phyloP scores from a whole-genome alignment of 2,888 invertebrate species.

The Scotopteryx bipunctaria region DNA sequence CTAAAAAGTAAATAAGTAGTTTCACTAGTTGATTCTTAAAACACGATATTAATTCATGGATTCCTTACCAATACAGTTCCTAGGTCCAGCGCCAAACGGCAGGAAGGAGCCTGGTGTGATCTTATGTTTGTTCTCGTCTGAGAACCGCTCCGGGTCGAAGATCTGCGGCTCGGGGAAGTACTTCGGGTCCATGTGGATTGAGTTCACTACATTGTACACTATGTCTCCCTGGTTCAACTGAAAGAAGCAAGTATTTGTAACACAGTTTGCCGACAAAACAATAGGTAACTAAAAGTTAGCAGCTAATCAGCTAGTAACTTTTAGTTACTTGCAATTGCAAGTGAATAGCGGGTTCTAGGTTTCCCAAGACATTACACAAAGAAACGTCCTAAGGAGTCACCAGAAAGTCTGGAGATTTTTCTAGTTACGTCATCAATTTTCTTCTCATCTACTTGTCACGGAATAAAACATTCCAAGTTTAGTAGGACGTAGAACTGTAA shows the following conservation, averaged over 20 bases:
- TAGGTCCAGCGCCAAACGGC: constrained; percentile 82
- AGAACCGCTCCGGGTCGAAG: constrained; percentile 82
- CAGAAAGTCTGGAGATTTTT: not conserved
- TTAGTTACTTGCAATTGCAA: too few relatives aligned
- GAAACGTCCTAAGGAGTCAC: too few relatives aligned
- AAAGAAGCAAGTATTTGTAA: not conserved
- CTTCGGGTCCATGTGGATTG: constrained; percentile 63
- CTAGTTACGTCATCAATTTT: not conserved
- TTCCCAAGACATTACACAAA: too few relatives aligned
- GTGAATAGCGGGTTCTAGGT: too few relatives aligned
- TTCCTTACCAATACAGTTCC: constrained; percentile 82
- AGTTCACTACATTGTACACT: constrained; percentile 48
- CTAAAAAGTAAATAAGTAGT: too few relatives aligned
- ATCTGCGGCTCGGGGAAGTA: constrained; percentile 76
- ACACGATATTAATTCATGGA: not conserved
- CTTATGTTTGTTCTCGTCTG: constrained; percentile 75
- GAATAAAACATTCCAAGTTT: not conserved
- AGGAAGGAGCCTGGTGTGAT: constrained; percentile 55
- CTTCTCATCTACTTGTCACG: not conserved
- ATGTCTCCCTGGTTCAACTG: constrained; percentile 44
- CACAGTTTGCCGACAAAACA: too few relatives aligned
- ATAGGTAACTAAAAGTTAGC: too few relatives aligned
- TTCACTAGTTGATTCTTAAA: not conserved
- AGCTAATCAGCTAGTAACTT: too few relatives aligned
- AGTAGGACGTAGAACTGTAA: constrained; percentile 2